These are phyloP conservation scores for Hemiprocne comata DNA, from an alignment of 2,113 vertebrate species.

Conservation along the genomic window DNA sequence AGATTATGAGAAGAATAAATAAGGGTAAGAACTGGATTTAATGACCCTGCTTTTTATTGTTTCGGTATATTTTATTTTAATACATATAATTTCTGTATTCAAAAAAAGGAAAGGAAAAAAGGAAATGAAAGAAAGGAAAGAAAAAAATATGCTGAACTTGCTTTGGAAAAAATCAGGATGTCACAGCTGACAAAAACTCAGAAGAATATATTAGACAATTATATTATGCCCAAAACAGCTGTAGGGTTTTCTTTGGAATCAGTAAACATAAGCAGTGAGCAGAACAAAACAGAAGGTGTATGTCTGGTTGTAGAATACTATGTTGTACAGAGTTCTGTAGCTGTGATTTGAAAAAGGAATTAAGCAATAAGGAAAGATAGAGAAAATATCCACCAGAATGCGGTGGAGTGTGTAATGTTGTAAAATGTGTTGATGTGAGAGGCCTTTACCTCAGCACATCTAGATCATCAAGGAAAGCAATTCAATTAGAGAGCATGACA, in stretches of 20 bases:
- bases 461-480: neutral
- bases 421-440: neutral
- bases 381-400: neutral
- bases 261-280: neutral
- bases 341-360: neutral
- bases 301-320: neutral
- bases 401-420: neutral
- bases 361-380: neutral
- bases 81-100: neutral
- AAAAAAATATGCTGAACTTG: neutral
- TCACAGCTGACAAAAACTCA: accelerated
- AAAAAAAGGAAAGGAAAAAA: neutral
- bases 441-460: neutral
- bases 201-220: neutral
- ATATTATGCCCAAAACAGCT: neutral
- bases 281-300: neutral
- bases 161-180: neutral
- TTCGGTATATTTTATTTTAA: neutral
- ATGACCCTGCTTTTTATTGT: neutral
- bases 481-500: neutral
- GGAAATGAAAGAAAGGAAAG: neutral
- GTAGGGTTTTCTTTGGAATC: neutral
- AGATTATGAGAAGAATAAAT: neutral
- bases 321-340: neutral
- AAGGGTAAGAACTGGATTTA: neutral